Base-by-base conservation (phyloP, 2,888 invertebrate genomes). In the Myopa tessellatipennis region DNA sequence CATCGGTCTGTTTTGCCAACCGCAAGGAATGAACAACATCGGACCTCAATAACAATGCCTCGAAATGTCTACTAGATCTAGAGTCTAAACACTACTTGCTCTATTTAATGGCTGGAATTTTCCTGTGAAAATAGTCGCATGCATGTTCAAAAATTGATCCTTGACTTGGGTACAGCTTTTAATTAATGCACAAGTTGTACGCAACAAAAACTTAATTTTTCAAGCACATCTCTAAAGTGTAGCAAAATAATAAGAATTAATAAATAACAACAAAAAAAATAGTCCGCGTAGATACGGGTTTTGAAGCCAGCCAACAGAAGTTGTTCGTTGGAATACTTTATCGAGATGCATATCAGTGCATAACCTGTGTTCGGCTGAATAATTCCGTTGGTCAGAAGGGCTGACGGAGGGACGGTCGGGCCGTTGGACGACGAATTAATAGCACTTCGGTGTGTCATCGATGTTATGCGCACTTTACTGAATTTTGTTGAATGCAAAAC, bases 391-490 rank as follows among this genome's bases (percentile, higher is more conserved):
- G 38, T 1, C 10, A 4, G 58, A 58, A 26, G 26, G 5, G 55
- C 55, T 12, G 70, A 70, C 70, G 60, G 73, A 72, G 38, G n/a
- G 16, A 50, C 61, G 50, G 26, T 6, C 16, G 50, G 45, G 1
- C 7, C 1, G 45, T 45, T 45, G 45, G 26, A 26, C 26, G 26
- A 8, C 45, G 36, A 60, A 72, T 45, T 14, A 61, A 73, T 73
- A 63, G 63, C 63, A 63, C 45, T 16, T 50, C 73, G 60, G 73
- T 63, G 73, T 73, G 73, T 73, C 73, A 73, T 63, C 73, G 61
- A 73, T 18, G 45, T 16, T 50, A 50, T 16, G 40, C 73, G 63
- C 45, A 73, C 73, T 45, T 50, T 8, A 10, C 45, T 45, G 45
- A 61, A 10, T 26, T 40, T 61, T 45, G 26, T 26, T 73, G 50